phyloP scores from a whole-genome alignment of 2,888 invertebrate genomes.

The Leucophenga montana region DNA sequence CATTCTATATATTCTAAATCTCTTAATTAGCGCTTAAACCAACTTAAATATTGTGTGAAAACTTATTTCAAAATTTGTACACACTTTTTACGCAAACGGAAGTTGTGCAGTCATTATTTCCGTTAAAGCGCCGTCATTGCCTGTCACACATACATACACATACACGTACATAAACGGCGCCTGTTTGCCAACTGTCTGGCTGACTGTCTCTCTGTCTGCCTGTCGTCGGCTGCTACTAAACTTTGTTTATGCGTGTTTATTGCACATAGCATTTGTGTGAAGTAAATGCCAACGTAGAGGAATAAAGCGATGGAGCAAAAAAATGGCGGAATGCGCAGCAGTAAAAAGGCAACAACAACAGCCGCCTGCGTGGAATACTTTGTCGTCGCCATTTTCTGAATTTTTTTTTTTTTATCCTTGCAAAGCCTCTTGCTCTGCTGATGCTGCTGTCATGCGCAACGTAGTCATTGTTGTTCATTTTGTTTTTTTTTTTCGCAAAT shows the following conservation, averaged over 20 bases:
- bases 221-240: slow-evolving; percentile 17
- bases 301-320: not conserved
- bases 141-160: too few species aligned
- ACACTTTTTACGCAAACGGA: too few species aligned
- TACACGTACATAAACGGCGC: too few species aligned
- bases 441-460: not conserved
- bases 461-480: not conserved
- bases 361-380: not conserved
- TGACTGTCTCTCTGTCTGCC: not conserved
- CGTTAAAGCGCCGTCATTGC: too few species aligned
- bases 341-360: slow-evolving; percentile 25
- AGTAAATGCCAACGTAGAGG: not conserved
- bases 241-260: slow-evolving; percentile 44
- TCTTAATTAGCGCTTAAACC: too few species aligned
- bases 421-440: not conserved
- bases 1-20: too few species aligned
- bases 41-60: too few species aligned
- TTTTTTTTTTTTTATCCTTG: not conserved
- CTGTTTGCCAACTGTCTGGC: not conserved
- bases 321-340: not conserved
- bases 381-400: not conserved
- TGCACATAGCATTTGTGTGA: slow-evolving; percentile 41
- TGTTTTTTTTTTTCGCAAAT: slow-evolving; percentile 14
- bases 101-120: too few species aligned
- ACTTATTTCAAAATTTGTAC: too few species aligned